Evolutionary conservation across 2,888 invertebrate species (phyloP).

Genomic region (Lysandra coridon): DNA sequence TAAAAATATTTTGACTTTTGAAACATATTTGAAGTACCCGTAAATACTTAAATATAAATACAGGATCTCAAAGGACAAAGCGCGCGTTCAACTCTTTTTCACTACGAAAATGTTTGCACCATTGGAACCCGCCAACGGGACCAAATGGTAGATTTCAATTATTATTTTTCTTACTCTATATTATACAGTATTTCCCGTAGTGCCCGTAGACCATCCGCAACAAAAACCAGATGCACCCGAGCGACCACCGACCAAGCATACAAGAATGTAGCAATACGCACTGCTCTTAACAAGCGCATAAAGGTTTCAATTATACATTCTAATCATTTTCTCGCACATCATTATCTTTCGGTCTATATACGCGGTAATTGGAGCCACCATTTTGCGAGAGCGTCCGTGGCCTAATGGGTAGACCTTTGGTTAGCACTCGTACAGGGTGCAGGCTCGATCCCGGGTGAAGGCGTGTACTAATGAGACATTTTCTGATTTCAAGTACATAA

Average conservation of each 20-base stretch:
- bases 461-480: no score
- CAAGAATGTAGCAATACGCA: constrained; percentile 34
- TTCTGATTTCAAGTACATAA: no score
- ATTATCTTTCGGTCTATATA: constrained; percentile 22
- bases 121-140: background rate
- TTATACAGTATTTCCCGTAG: constrained; percentile 25
- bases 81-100: background rate
- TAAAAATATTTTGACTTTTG: no score
- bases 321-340: constrained; percentile 30
- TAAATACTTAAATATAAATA: background rate
- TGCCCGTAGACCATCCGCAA: constrained; percentile 17
- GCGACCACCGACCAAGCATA: constrained; percentile 31
- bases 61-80: background rate
- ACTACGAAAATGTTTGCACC: background rate
- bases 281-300: constrained; percentile 34
- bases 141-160: background rate
- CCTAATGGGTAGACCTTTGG: no score
- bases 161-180: background rate
- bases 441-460: no score
- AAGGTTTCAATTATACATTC: constrained; percentile 33
- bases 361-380: background rate
- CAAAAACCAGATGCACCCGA: constrained; percentile 29
- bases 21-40: no score
- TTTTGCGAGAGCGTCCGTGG: background rate
- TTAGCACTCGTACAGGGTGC: no score